phyloP scores from a whole-genome alignment of 64 coral and sea anemone species.

The Dendrophyllia cribrosa region DNA sequence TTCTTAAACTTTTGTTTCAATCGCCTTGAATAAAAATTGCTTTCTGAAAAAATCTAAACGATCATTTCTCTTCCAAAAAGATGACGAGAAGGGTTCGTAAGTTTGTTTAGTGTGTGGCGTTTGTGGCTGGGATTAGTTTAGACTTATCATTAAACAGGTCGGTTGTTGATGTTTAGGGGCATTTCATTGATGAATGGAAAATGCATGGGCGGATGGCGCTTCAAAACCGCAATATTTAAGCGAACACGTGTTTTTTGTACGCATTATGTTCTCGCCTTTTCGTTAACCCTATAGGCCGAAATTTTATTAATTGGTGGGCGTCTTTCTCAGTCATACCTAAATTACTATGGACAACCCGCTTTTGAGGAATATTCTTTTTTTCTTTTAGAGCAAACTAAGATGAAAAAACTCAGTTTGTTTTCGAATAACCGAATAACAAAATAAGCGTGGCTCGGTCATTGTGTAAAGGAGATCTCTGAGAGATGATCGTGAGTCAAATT shows the following conservation, averaged over 20 bases:
- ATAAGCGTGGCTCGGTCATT: constrained; percentile 16
- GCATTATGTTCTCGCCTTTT: constrained; percentile 48
- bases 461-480: neutral
- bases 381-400: neutral
- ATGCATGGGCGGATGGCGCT: constrained; percentile 55
- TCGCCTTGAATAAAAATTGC: constrained; percentile 28
- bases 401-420: constrained; percentile 8
- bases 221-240: constrained; percentile 68
- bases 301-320: constrained; percentile 51
- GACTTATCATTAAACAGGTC: constrained; percentile 82
- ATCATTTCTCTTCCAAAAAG: constrained; percentile 10
- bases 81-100: neutral
- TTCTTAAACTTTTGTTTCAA: constrained; percentile 19
- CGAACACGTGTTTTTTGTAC: constrained; percentile 68
- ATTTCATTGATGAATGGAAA: constrained; percentile 75
- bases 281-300: constrained; percentile 40
- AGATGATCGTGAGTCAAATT: constrained; percentile 60
- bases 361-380: neutral
- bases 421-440: neutral
- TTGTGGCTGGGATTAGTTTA: constrained; percentile 56
- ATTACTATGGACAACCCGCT: neutral
- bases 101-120: constrained; percentile 61
- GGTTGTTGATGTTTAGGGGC: constrained; percentile 74
- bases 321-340: constrained; percentile 13
- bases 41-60: neutral